Conservation (phyloP, 2,113 vertebrate species). For the Menidia beryllina region DNA sequence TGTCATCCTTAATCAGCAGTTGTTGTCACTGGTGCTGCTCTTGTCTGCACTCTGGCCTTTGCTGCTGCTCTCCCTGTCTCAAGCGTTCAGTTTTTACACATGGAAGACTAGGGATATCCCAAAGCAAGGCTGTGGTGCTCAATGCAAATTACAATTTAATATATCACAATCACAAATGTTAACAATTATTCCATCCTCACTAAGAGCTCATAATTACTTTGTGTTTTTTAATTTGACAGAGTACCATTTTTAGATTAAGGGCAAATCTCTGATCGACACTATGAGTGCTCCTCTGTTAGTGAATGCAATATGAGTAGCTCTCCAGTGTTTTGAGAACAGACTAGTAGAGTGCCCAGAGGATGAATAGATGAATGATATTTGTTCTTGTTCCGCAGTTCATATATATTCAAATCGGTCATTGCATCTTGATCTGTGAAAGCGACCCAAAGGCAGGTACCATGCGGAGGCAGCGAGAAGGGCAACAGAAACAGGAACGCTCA, state of each 20-base stretch:
- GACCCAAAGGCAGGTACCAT: background rate
- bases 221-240: background rate
- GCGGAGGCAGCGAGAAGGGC: too few relatives aligned
- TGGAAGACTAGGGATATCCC: background rate
- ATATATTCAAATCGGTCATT: background rate
- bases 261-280: background rate
- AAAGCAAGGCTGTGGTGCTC: background rate
- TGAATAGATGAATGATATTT: background rate
- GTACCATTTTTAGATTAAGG: background rate
- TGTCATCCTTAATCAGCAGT: conserved; percentile 19
- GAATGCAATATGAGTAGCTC: background rate
- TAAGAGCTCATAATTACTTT: conserved; percentile 7
- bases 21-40: conserved; percentile 11
- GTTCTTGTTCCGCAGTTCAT: background rate
- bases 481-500: too few relatives aligned
- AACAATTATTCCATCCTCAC: background rate
- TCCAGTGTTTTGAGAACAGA: background rate
- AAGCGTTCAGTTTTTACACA: background rate
- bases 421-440: background rate
- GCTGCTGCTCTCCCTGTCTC: conserved; percentile 3
- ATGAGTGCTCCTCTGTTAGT: background rate
- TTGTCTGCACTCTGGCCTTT: background rate
- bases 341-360: background rate
- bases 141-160: conserved; percentile 4
- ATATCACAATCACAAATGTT: conserved; percentile 2